Conservation (phyloP, 2,888 invertebrate genomes). For the Syritta pipiens region DNA sequence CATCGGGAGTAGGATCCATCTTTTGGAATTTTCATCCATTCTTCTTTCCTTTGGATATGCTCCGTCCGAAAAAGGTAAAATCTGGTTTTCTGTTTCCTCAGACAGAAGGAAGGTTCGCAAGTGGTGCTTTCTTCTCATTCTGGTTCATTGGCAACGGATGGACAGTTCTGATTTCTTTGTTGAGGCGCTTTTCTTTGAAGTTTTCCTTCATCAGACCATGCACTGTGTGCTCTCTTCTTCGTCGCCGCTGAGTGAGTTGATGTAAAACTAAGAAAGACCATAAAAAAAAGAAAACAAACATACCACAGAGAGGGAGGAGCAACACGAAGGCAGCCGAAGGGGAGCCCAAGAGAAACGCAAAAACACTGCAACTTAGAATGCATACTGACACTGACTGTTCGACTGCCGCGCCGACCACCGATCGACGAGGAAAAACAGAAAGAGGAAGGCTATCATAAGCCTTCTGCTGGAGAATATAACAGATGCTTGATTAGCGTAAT, state of each 20-base stretch:
- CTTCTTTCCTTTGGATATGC: conserved; percentile 48
- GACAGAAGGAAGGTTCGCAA: conserved; percentile 53
- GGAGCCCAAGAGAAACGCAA: conserved; percentile 34
- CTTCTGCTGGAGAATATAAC: conserved; percentile 59
- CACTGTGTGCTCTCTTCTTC: conserved; percentile 3
- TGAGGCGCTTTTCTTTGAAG: conserved; percentile 65
- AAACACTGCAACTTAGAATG: conserved; percentile 59
- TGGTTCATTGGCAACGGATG: conserved; percentile 61
- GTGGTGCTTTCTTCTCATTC: conserved; percentile 63
- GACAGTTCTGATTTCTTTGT: conserved; percentile 66
- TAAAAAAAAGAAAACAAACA: conserved; percentile 40
- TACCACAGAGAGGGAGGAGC: background rate
- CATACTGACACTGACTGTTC: conserved; percentile 31
- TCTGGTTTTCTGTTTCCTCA: conserved; percentile 59
- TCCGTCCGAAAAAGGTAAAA: conserved; percentile 57
- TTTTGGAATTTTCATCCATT: conserved; percentile 49
- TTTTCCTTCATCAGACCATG: conserved; percentile 30
- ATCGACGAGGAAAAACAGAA: conserved; percentile 6
- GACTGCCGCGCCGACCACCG: no score
- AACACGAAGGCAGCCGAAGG: background rate
- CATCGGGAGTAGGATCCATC: conserved; percentile 47
- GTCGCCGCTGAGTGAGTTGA: conserved; percentile 13
- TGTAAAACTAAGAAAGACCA: conserved; percentile 39
- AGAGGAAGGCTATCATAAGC: conserved; percentile 59
- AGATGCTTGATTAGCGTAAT: conserved; percentile 69